phyloP scores from a whole-genome alignment of 1,140 invertebrate genomes.

The Aphidius gifuensis region DNA sequence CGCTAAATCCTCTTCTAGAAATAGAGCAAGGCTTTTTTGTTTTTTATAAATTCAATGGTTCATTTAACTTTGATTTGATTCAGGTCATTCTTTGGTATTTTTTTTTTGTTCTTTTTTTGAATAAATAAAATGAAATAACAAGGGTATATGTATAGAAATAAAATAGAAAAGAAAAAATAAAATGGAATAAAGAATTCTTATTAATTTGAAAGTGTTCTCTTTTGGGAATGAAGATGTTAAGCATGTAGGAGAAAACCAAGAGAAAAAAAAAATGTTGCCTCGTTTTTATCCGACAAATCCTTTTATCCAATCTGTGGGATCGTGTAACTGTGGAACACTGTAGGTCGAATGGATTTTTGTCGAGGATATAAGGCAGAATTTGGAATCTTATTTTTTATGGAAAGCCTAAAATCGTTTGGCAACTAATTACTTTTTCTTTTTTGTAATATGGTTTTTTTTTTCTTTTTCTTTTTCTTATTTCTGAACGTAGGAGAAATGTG shows the following conservation, averaged over 20 bases:
- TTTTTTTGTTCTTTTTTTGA: too few species aligned
- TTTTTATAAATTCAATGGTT: too few species aligned
- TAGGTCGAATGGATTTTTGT: neutral
- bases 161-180: too few species aligned
- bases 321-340: neutral
- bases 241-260: neutral
- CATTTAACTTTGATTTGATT: too few species aligned
- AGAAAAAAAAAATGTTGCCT: neutral
- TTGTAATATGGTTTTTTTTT: neutral
- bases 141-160: too few species aligned
- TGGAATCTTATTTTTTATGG: constrained; percentile 26
- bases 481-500: neutral
- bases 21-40: too few species aligned
- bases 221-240: neutral
- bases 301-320: constrained; percentile 20
- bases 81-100: too few species aligned
- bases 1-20: too few species aligned
- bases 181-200: too few species aligned
- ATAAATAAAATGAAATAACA: too few species aligned
- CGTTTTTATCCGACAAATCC: constrained; percentile 23
- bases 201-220: too few species aligned
- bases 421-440: constrained; percentile 12
- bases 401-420: constrained; percentile 24
- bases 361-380: constrained; percentile 1
- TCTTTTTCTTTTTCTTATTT: neutral